Base-by-base conservation (phyloP, 2,888 invertebrate species). In the Chesias legatella region DNA sequence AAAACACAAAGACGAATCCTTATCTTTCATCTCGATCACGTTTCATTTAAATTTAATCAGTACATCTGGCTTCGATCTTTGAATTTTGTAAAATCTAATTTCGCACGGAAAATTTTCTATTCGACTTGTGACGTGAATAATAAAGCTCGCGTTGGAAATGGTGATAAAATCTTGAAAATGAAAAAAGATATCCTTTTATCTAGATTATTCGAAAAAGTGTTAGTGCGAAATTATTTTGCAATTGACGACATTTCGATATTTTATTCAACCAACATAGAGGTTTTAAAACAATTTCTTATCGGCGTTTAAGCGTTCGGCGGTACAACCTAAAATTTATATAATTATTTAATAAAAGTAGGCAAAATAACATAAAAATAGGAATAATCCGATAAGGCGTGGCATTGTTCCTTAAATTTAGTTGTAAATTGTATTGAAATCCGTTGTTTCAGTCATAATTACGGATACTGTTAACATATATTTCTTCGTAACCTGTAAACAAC, bases 41-140 rank as follows among this genome's bases (percentile, higher is more conserved):
- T 69, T 66, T 67, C 67, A 63, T 64, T 53, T 65, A 60, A 62
- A 63, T 70, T 66, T 71, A 71, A 73, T 68, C 67, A 63, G 61
- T 67, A 64, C 58, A 47, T 57, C 56, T 62, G 57, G 64, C 68
- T 71, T 69, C 58, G 51, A 63, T 60, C 51, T 67, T 63, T 60
- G 54, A 60, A 67, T 63, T 54, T 51, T 54, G 51, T 63, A 63
- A 69, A 66, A 68, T 59, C 60, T 63, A 66, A 66, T 71, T 51
- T 73, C 69, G 56, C 59, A 67, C 60, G 60, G 63, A 58, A 60
- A 61, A 63, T 66, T 68, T 60, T 59, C 50, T 54, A 57, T 61
- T 63, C 56, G 63, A 52, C 54, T 56, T 67, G 63, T 63, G 64
- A 46, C 46, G 48, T 35, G 72, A 75, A 72, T 78, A 64, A 48